phyloP scores from a whole-genome alignment of 1,140 invertebrate species.

The Dendrolimus punctatus region DNA sequence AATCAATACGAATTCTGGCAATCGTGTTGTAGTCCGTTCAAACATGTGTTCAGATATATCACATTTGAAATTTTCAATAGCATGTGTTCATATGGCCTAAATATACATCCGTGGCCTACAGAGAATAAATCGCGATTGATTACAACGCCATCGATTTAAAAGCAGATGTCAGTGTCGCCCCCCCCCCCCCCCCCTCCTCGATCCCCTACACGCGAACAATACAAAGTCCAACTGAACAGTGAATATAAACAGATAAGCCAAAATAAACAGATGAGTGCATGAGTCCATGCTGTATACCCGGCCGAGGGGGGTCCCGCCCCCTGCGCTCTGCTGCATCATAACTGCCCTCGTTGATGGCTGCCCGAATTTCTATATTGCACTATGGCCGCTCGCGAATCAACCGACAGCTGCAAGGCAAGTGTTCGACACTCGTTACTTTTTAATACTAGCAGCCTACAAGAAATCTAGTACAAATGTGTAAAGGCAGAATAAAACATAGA shows the following conservation, averaged over 20 bases:
- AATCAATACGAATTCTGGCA: too few species aligned
- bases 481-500: too few species aligned
- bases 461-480: too few species aligned
- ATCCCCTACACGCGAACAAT: background rate
- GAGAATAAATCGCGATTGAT: too few species aligned
- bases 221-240: background rate
- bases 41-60: too few species aligned
- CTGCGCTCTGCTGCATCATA: constrained; percentile 20
- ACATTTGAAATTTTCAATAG: too few species aligned
- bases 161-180: background rate
- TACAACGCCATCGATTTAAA: too few species aligned
- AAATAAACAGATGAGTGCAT: constrained; percentile 47
- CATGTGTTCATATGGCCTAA: too few species aligned
- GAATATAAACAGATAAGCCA: constrained; percentile 42
- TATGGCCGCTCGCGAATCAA: constrained; percentile 40
- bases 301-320: constrained; percentile 18
- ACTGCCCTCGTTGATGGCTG: constrained; percentile 56
- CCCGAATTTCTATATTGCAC: constrained; percentile 47
- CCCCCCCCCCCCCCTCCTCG: background rate
- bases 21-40: too few species aligned
- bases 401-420: constrained; percentile 39
- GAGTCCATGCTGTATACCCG: constrained; percentile 42
- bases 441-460: too few species aligned
- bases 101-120: too few species aligned
- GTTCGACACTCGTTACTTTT: too few species aligned